These are phyloP conservation scores for Clarias magur DNA, from an alignment of 2,113 vertebrate genomes.

Conservation along the genomic window DNA sequence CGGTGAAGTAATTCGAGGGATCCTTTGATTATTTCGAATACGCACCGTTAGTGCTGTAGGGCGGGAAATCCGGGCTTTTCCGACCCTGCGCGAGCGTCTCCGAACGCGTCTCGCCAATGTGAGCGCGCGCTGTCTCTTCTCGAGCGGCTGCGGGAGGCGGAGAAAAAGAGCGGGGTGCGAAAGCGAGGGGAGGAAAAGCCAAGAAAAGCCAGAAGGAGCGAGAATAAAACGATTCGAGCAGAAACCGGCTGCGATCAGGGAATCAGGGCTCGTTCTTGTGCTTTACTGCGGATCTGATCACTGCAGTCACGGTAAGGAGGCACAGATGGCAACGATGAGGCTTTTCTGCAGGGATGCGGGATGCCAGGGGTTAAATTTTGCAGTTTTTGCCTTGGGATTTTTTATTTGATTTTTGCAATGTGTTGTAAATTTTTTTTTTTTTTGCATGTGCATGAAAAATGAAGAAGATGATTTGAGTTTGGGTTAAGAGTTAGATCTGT, in stretches of 20 bases:
- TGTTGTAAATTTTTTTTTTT: conserved; percentile 35
- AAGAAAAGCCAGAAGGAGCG: conserved; percentile 22
- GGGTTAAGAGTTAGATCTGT: not conserved
- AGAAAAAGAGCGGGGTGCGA: conserved; percentile 54
- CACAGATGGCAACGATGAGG: not conserved
- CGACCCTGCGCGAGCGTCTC: conserved; percentile 68
- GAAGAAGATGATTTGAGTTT: conserved; percentile 1
- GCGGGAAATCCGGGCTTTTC: conserved; percentile 58
- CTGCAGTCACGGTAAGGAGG: conserved; percentile 35
- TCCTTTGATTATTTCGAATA: too few relatives aligned
- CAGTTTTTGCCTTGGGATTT: conserved; percentile 62
- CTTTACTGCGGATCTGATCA: not conserved
- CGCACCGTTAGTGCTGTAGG: conserved; percentile 11
- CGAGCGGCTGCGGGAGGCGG: conserved; percentile 66
- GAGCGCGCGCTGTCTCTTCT: conserved; percentile 52
- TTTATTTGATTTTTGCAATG: conserved; percentile 10
- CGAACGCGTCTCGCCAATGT: conserved; percentile 70
- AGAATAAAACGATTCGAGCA: not conserved
- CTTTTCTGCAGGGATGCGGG: not conserved
- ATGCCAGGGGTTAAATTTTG: conserved; percentile 78
- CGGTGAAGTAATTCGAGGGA: too few relatives aligned
- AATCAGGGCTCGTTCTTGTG: too few relatives aligned
- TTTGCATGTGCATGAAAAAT: conserved; percentile 11
- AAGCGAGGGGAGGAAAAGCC: conserved; percentile 57
- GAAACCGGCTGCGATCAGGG: not conserved